Base-by-base conservation (phyloP, 2,797 vertebrate genomes). In the Cynodonichthys magdalenae region DNA sequence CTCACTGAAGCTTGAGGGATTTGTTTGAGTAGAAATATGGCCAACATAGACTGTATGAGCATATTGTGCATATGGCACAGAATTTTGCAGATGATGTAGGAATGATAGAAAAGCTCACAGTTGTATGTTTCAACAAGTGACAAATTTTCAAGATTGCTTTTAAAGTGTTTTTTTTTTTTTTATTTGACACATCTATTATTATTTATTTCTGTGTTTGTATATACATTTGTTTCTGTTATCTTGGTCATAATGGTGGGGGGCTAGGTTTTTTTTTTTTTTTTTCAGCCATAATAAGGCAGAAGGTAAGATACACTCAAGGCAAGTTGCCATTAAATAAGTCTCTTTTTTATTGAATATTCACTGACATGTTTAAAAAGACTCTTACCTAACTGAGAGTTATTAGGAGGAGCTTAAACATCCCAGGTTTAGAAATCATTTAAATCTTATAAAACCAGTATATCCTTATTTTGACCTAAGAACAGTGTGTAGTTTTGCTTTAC, bases 41-140 rank as follows among this genome's bases (percentile, higher is more conserved):
- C 59, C 47, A 60, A 60, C n/a, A 42, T 57, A 20, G 29, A 47
- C 17, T 42, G 29, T 51, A 59, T 17, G 18, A 47, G 61, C 18
- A 41, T 46, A 20, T 12, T 62, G 36, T 39, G 54, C 46, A 24
- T 29, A 49, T 55, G 54, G 45, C 11, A 15, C 27, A 19, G 44
- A n/a, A 2, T 28, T 17, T 29, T 42, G 53, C 49, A 47, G 18
- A 5, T 28, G 24, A 29, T 42, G 49, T 44, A 46, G 12, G 46
- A n/a, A 56, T 49, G 52, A 19, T 57, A 46, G 46, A 44, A 24
- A 50, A 36, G 29, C 7, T 45, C 18, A 3, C 10, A 11, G 46
- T n/a, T 12, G 46, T 20, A n/a, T 27, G 28, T 18, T 50, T 45
- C 5, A 15, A 5, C 53, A 47, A 58, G 44, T 20, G 17, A 24